Base-by-base conservation (phyloP, 2,797 vertebrate species). In the Sebastes matsubarae region DNA sequence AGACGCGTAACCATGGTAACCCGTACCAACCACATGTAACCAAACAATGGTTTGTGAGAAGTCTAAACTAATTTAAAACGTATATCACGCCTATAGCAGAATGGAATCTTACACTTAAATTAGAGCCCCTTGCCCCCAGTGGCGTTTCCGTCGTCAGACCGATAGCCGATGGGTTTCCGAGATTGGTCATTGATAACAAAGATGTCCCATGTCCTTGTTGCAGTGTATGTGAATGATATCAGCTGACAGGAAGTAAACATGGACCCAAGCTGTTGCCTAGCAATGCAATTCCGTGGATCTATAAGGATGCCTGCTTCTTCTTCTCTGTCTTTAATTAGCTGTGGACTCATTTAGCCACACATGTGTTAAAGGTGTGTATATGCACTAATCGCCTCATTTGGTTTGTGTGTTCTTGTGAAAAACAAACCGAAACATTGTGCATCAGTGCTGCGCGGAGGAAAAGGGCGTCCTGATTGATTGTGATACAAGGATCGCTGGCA, bases 381-480 rank as follows among this genome's bases (percentile, higher is more conserved):
- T 25, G 6, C 20, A 13, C 5, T 13, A 27, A 64, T 54, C 13
- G 57, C 46, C n/a, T 59, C 4, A 24, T 55, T 61, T 52, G 11
- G n/a, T 75, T 42, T 29, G 27, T 68, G 55, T 69, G 42, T 36
- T 57, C 6, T 30, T 8, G 38, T 61, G 57, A 75, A 68, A 72
- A 72, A 55, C 65, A 65, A 65, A 24, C 29, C 22, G 57, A 54
- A 55, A 66, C 24, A 2, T n/a, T 30, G 12, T 30, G 58, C 18
- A 50, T 58, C 42, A 65, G 27, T 68, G 61, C 68, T 63, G 75
- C 52, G 11, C 14, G 34, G 64, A 74, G 57, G 25, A 34, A 66
- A 79, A 71, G 12, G 66, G 36, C n/a, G 4, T 74, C 72, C 24
- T 83, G 87, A 88, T 82, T 88, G 46, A 88, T 82, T 72, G 52